Base-by-base conservation (phyloP, 2,797 vertebrate genomes). In the Hozukius guyotensis region DNA sequence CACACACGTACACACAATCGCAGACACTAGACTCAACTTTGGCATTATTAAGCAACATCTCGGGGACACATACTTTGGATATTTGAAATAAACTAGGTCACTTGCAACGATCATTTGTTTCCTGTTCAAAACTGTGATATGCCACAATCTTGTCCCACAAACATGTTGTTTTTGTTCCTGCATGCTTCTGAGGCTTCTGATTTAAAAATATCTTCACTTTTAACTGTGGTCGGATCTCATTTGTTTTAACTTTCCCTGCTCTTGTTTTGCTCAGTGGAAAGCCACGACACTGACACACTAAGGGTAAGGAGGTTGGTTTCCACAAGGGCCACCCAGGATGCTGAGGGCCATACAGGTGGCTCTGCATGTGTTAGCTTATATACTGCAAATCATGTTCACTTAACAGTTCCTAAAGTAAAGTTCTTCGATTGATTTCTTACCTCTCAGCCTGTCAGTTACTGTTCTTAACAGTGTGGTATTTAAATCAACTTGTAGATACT, bases 41-140 rank as follows among this genome's bases (percentile, higher is more conserved):
- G 18, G 76, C 57, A 25, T 49, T 67, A 78, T 59, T 86, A 73
- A 79, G 88, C 75, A 90, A 91, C 71, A 69, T 75, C 49, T 84
- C 71, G 34, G 60, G 52, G 67, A 84, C 73, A 31, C 83, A 82
- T 80, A 80, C 61, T 86, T 77, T 27, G 65, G 25, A 85, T 90
- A 71, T 77, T 74, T 81, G 3, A 79, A 78, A 84, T 77, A 74
- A 86, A 82, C 75, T 71, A 27, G 83, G 85, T 73, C 78, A 77
- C 34, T 49, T 55, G 38, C 11, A 46, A 59, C 61, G 31, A 73
- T 64, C 20, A 63, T 72, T 72, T 63, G 31, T 60, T 79, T 78
- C 32, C 38, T 57, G 38, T 38, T 61, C 2, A 2, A 55, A 65
- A 46, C 52, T 20, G 60, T 11, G 16, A 73, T 24, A 65, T 32